A percentile compares a stretch with the other conserved stretches of the same genome.
Conservation (phyloP, 1,140 invertebrate species). For the Drosophila eugracilis region DNA sequence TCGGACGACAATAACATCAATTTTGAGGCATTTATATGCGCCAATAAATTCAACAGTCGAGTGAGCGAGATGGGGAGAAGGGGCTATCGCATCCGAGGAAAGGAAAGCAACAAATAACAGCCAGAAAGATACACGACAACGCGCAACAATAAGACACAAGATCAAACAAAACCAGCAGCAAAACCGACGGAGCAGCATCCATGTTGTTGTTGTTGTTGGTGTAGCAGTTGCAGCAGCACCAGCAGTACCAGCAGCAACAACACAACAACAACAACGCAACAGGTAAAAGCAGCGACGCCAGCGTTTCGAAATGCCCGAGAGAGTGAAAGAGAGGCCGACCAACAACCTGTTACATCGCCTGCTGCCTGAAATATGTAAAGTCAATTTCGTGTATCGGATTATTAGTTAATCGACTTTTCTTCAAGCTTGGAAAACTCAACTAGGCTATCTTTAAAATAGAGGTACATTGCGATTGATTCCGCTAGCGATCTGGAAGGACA, state of each 20-base stretch:
- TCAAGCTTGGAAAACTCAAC: no score
- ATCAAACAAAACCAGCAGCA: conserved; percentile 65
- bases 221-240: conserved; percentile 15
- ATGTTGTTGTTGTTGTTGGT: neutral
- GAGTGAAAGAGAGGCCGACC: conserved; percentile 27
- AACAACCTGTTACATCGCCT: conserved; percentile 71
- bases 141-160: conserved; percentile 66
- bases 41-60: conserved; percentile 69
- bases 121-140: conserved; percentile 66
- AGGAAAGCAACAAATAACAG: conserved; percentile 59
- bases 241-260: neutral
- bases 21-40: conserved; percentile 83
- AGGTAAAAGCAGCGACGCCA: conserved; percentile 60
- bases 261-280: conserved; percentile 51
- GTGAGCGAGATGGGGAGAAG: conserved; percentile 18
- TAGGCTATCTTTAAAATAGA: no score
- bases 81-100: conserved; percentile 25
- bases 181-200: conserved; percentile 30
- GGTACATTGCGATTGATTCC: no score
- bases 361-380: conserved; percentile 77
- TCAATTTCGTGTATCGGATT: conserved; percentile 75
- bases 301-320: conserved; percentile 37
- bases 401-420: no score
- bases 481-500: no score
- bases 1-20: conserved; percentile 81